Percentiles rank a stretch among this genome's conserved stretches.
Conservation (phyloP, 2,113 vertebrate genomes). For the Toxostoma redivivum region DNA sequence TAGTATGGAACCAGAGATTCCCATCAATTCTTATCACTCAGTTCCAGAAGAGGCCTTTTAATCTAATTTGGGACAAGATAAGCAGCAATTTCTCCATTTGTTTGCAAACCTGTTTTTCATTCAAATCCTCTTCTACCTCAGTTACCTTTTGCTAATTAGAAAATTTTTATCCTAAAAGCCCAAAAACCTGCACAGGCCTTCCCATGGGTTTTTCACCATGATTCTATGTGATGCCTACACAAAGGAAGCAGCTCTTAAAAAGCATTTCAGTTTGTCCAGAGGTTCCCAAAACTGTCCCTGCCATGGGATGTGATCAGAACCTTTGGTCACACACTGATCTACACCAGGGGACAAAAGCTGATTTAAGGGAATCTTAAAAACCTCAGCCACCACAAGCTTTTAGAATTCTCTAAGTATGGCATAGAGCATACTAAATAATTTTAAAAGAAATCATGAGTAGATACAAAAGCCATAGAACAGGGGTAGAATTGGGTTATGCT, state of each 20-base stretch:
- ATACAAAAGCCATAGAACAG: not conserved
- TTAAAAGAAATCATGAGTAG: not conserved
- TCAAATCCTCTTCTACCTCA: not conserved
- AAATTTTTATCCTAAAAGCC: not conserved
- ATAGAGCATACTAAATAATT: accelerated
- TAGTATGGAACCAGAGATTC: slow-evolving; percentile 34
- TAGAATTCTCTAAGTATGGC: not conserved
- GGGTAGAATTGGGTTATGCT: not conserved
- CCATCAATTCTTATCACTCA: slow-evolving; percentile 8
- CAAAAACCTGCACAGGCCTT: not conserved
- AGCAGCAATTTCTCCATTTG: not conserved
- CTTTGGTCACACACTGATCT: not conserved
- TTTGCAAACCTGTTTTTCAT: not conserved
- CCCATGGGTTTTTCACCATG: not conserved
- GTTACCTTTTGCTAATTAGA: not conserved
- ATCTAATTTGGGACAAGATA: not conserved
- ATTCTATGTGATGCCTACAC: not conserved
- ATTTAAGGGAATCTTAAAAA: not conserved
- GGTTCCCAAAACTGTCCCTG: not conserved
- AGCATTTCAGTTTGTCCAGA: slow-evolving; percentile 35
- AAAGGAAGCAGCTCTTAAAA: slow-evolving; percentile 26
- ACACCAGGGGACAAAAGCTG: not conserved
- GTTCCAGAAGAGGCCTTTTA: not conserved
- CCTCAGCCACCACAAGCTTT: not conserved
- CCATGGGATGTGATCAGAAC: slow-evolving; percentile 9